phyloP scores from a whole-genome alignment of 2,113 vertebrate genomes.

The Mus spicilegus region DNA sequence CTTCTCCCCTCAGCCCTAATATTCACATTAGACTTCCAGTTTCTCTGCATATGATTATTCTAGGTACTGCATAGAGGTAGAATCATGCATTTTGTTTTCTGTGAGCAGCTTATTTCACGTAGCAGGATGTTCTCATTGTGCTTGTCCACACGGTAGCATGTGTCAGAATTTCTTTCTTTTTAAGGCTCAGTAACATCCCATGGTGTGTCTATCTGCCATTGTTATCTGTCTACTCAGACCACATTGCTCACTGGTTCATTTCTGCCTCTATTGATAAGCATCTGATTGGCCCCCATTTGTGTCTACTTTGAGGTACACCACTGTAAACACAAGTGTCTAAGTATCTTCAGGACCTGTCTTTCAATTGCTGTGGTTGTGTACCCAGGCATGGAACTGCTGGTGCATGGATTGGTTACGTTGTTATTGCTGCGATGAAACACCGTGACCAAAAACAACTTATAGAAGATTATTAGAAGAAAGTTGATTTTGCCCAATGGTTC shows the following conservation, averaged over 20 bases:
- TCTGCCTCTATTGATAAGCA: not conserved
- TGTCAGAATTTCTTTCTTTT: not conserved
- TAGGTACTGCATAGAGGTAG: not conserved
- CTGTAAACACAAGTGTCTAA: rapidly evolving
- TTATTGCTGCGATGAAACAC: not conserved
- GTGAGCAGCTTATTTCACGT: not conserved
- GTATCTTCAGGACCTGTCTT: not conserved
- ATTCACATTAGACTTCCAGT: not conserved
- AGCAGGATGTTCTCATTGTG: not conserved
- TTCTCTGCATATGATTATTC: not conserved
- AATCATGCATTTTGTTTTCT: not conserved
- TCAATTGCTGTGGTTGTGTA: not conserved
- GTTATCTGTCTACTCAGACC: not conserved
- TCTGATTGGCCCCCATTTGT: not conserved
- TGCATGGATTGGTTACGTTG: too few species aligned
- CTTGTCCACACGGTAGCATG: not conserved
- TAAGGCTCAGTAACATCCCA: not conserved
- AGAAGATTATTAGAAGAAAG: not conserved
- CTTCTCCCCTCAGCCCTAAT: too few species aligned
- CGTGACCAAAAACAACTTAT: not conserved
- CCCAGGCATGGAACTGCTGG: not conserved
- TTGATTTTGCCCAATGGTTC: not conserved
- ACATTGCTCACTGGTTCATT: not conserved
- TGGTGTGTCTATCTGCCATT: not conserved
- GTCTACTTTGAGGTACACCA: not conserved